Evolutionary conservation across 2,888 invertebrate species (phyloP), one percentile per base, ranked within the genome.

Genomic region (Drosophila stalkeri): DNA sequence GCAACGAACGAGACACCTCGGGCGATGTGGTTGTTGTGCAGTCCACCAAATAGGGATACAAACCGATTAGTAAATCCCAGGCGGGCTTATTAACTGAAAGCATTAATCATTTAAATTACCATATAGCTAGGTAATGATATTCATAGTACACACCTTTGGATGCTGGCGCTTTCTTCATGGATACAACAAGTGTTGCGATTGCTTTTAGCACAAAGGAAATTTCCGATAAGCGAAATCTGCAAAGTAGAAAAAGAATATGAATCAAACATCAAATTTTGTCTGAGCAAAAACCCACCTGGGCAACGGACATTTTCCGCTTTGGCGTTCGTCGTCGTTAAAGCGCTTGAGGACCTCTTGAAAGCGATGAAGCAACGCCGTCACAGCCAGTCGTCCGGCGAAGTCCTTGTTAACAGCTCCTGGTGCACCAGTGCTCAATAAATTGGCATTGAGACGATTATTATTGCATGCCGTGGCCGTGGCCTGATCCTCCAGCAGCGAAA

Each of bases 201-300:
- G 99, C 99, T 93, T 98, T 98, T 63, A 99, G 93, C 33, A 99
- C 99, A 93, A 99, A 99, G 56, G 98, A 98, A 93, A 99, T 98
- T 94, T 99, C 99, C 4, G 98, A 98, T 75, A 99, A 94, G 74
- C 98, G 95, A 92, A 98, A 98, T 93, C 98, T 98, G 52, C 2
- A 78, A 77, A 16, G 3, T 16, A n/a, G 3, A 12, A 41, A 16
- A 2, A 23, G 6, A 8, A 8, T 16, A 11, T 20, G 0, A 14
- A 12, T 0, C 16, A 14, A 9, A 2, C 2, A 9, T 3, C 16
- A 1, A 46, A 16, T 14, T 18, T 51, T 47, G 44, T 4, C 2
- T 23, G 7, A 35, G 1, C 11, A 31, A 3, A 41, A 5, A 31
- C 82, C 91, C 92, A 96, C 96, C 97, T 95, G 56, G 97, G 97